Evolutionary conservation across 2,113 vertebrate species (phyloP), one percentile per base, ranked within the genome.

Genomic region (Xyrauchen texanus): DNA sequence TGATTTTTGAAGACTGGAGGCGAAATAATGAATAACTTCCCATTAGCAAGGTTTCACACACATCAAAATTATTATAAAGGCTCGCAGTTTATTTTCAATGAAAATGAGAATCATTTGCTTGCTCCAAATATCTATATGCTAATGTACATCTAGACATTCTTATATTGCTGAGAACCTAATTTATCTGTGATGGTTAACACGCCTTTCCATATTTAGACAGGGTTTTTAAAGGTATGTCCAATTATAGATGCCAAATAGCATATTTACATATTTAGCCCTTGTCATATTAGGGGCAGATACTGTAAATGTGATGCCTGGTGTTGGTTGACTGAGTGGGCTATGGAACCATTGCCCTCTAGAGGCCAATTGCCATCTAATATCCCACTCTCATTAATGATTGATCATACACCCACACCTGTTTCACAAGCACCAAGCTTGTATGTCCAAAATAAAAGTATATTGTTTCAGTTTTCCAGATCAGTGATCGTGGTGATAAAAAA

Each of bases 331-430:
- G 53, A 77, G 72, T 79, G 83, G 79, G 44, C 80, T 89, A 85
- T 83, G 86, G 76, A 83, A 79, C 79, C 81, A 87, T 85, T 86
- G 88, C 88, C 88, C 85, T 85, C 88, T 89, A 86, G 88, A 87
- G 88, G 85, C 64, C 70, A 75, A 69, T 76, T 68, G 73, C 70
- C 64, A 75, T 63, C 51, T 47, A 63, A 78, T 73, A 60, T 74
- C 61, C 15, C 34, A 51, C 15, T 44, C 72, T 70, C 52, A 34
- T 34, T 34, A 68, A 42, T 68, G 47, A 68, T 46, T 21, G 16
- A 71, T 63, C 21, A 15, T 53, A 55, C 51, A 47, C 6, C 47
- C 60, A 65, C 49, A 78, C 42, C 69, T 71, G 55, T 57, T 34
- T 34, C 21, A 34, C 21, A 34, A 34, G 21, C 1, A 34, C 21